Evolutionary conservation across 2,888 invertebrate species (phyloP).

Genomic region (Amblyjoppa fuscipennis): DNA sequence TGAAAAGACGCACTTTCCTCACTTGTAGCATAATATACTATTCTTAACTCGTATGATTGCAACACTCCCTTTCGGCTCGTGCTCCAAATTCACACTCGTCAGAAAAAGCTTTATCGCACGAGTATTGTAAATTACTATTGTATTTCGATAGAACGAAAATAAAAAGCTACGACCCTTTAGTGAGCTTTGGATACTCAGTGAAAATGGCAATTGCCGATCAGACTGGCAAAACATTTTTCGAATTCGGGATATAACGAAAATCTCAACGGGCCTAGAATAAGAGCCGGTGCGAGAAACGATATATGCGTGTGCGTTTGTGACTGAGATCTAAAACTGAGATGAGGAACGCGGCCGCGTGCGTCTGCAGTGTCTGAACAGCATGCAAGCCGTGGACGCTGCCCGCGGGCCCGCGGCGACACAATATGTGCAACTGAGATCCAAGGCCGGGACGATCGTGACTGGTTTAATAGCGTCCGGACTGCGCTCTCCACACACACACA

Average conservation of each 20-base stretch:
- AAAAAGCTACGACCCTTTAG: too few species aligned
- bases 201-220: not conserved
- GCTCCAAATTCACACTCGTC: too few species aligned
- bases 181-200: not conserved
- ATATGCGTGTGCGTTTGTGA: slow-evolving; percentile 38
- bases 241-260: slow-evolving; percentile 45
- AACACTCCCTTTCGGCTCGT: too few species aligned
- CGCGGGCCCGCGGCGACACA: slow-evolving; percentile 72
- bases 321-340: slow-evolving; percentile 43
- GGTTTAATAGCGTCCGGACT: slow-evolving; percentile 81
- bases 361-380: slow-evolving; percentile 38
- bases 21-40: too few species aligned
- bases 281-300: slow-evolving; percentile 37
- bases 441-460: slow-evolving; percentile 82
- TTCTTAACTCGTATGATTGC: too few species aligned
- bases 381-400: slow-evolving; percentile 52
- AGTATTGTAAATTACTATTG: too few species aligned
- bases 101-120: too few species aligned
- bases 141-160: too few species aligned
- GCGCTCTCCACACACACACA: slow-evolving; percentile 61
- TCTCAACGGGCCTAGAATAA: slow-evolving; percentile 39
- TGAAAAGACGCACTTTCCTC: too few species aligned
- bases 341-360: slow-evolving; percentile 69
- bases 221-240: not conserved
- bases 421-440: slow-evolving; percentile 81